Evolutionary conservation across 2,797 vertebrate species (phyloP), one percentile per base, ranked within the genome.

Genomic region (Leptoclinus maculatus): DNA sequence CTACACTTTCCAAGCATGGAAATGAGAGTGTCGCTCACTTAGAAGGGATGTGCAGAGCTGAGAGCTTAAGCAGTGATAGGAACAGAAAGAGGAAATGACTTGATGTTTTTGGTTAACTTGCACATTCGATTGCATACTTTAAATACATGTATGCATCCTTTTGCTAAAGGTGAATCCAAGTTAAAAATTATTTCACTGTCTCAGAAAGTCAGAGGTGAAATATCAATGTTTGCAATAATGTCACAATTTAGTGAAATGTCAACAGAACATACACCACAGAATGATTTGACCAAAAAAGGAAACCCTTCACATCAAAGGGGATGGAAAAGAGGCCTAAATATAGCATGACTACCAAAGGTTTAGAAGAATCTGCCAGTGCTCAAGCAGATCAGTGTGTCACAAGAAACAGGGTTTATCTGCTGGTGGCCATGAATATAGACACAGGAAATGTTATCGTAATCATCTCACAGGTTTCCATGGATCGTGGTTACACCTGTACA

Each of bases 1-100:
- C 32, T 16, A n/a, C 64, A 77, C 0, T 27, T 49, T 80, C 25
- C 5, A 7, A 73, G 81, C 45, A 59, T 62, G 73, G 71, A 86
- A 65, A 87, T 81, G 47, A 80, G 66, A 68, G 76, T 51, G 59
- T 75, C 5, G 19, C 71, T 68, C 70, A 57, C 80, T 77, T 59
- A 21, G 53, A 66, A 0, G 16, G 41, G 56, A 51, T 38, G 74
- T 78, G 49, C 62, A 14, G 47, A 43, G 60, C 59, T 45, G 38
- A 74, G 54, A 71, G 85, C 58, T 79, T 13, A 71, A 70, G 69
- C 23, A 56, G 21, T 23, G 9, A 71, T 12, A 51, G 45, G 7
- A 59, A 58, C 12, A 53, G 27, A 66, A 53, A 58, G 64, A 65
- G 41, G 71, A 71, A 78, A 71, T 66, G 11, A 62, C 62, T 73